These are phyloP conservation scores for Oscarella lobularis DNA, from an alignment of 37 sponge, comb jelly and placozoan species.

Conservation along the genomic window DNA sequence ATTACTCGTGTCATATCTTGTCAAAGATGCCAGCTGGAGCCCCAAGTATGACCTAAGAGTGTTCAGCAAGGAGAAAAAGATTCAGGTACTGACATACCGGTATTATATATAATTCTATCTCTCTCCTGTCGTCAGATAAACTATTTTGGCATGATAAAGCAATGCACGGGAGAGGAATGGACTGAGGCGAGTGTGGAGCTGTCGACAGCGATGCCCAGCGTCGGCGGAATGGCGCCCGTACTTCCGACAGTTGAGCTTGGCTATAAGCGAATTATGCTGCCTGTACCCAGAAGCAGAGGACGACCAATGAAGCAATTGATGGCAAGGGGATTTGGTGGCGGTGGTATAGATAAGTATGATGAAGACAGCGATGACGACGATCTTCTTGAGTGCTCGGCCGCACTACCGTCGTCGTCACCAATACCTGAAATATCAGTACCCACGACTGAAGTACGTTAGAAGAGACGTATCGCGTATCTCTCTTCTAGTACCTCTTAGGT, in stretches of 20 bases:
- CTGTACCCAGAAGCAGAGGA: not conserved
- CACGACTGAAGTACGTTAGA: not conserved
- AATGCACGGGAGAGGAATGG: slow-evolving; percentile 90
- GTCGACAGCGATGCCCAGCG: slow-evolving; percentile 75
- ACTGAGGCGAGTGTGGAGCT: slow-evolving; percentile 45
- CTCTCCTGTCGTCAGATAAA: slow-evolving; percentile 19
- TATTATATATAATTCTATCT: not conserved
- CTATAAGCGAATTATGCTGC: not conserved
- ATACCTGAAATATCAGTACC: not conserved
- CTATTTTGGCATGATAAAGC: slow-evolving; percentile 83
- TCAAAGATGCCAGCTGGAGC: slow-evolving; percentile 69
- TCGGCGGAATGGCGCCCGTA: slow-evolving; percentile 58
- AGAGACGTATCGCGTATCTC: not conserved
- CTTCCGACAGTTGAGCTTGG: no score
- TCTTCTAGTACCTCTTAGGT: not conserved
- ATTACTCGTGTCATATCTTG: slow-evolving; percentile 60
- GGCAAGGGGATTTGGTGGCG: not conserved
- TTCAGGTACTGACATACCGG: slow-evolving; percentile 27
- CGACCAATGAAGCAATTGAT: no score
- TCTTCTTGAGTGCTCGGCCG: not conserved
- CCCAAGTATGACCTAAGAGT: slow-evolving; percentile 88
- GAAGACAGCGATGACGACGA: not conserved
- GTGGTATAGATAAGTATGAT: not conserved
- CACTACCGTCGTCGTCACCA: not conserved
- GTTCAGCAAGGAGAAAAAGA: slow-evolving; percentile 40